phyloP scores from a whole-genome alignment of 2,797 vertebrate genomes.

The Geranospiza caerulescens region DNA sequence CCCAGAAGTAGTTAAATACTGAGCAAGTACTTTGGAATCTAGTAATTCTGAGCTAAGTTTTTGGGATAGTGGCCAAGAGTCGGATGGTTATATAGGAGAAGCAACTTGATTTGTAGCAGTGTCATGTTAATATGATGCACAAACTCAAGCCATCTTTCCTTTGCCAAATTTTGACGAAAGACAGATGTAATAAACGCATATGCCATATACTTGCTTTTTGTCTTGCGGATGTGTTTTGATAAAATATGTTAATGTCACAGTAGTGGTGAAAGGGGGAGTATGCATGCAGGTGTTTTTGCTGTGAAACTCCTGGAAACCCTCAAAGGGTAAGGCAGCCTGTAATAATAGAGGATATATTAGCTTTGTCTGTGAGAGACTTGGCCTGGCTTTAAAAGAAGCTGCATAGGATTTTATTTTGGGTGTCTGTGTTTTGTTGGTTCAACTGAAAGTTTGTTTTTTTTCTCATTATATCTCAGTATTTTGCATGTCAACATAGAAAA shows the following conservation, averaged over 20 bases:
- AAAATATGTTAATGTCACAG: fast-evolving
- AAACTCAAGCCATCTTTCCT: not conserved
- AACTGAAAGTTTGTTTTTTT: not conserved
- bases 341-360: not conserved
- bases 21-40: not conserved
- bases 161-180: not conserved
- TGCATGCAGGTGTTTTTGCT: fast-evolving
- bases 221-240: not conserved
- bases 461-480: not conserved
- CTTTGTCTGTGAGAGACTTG: not conserved
- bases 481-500: not conserved
- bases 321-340: not conserved
- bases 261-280: not conserved
- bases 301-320: not conserved
- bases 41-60: not conserved
- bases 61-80: not conserved
- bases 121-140: not conserved
- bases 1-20: not conserved
- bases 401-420: not conserved
- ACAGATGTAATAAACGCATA: not conserved
- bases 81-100: not conserved
- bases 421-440: not conserved
- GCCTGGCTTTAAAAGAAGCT: not conserved
- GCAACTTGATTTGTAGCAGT: not conserved
- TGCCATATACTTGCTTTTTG: not conserved